Conservation (phyloP, 92 coral and sea anemone species). For the Metridium senile region DNA sequence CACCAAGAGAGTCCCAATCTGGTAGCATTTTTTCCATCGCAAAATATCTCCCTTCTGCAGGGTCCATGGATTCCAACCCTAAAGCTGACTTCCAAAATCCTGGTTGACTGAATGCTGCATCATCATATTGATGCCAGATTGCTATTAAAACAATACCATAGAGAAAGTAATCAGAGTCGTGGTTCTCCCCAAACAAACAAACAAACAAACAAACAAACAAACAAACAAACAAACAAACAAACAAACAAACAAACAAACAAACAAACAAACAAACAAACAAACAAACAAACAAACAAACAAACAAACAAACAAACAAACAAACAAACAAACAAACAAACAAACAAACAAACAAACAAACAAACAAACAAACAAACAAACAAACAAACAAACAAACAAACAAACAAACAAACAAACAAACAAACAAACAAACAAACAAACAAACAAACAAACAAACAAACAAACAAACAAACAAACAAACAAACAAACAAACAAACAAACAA, state of each 20-base stretch:
- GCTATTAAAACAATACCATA: constrained; percentile 16
- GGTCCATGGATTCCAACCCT: constrained; percentile 19
- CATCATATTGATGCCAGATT: constrained; percentile 68
- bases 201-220: neutral
- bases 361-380: neutral
- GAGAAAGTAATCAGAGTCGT: neutral
- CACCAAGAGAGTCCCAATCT: constrained; percentile 44
- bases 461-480: neutral
- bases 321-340: neutral
- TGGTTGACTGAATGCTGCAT: constrained; percentile 38
- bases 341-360: neutral
- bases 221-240: neutral
- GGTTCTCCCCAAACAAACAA: neutral
- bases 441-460: neutral
- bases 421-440: neutral
- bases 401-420: neutral
- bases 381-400: neutral
- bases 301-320: neutral
- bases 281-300: too few species aligned
- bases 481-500: too few species aligned
- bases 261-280: neutral
- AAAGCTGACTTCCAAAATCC: constrained; percentile 2
- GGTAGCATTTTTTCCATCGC: constrained; percentile 55
- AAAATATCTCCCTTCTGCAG: constrained; percentile 45
- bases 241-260: neutral